Evolutionary conservation across 2,888 invertebrate species (phyloP).

Genomic region (Synanthedon andrenaeformis): DNA sequence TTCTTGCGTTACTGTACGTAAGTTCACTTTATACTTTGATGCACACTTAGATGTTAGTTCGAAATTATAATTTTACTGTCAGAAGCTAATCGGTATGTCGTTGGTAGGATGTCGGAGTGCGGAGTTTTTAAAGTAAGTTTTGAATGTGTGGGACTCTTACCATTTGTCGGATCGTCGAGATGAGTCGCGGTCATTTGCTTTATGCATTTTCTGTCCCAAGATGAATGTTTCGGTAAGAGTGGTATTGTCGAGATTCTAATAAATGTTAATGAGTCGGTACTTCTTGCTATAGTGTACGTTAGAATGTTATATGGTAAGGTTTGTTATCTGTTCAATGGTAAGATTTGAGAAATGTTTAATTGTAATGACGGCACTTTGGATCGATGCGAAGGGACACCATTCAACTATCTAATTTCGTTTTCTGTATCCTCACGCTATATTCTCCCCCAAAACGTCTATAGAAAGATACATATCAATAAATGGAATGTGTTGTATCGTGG

Average conservation of each 20-base stretch:
- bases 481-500: slow-evolving; percentile 46
- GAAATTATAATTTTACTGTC: slow-evolving; percentile 47
- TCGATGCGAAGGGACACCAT: slow-evolving; percentile 60
- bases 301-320: slow-evolving; percentile 52
- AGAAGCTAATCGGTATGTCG: slow-evolving; percentile 60
- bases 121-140: slow-evolving; percentile 31
- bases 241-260: slow-evolving; percentile 7
- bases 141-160: slow-evolving; percentile 32
- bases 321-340: slow-evolving; percentile 52
- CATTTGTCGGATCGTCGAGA: slow-evolving; percentile 10
- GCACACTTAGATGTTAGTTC: slow-evolving; percentile 57
- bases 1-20: slow-evolving; percentile 60
- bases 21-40: slow-evolving; percentile 62
- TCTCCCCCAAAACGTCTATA: slow-evolving; percentile 44
- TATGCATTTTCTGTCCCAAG: not conserved
- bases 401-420: slow-evolving; percentile 38
- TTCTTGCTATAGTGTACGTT: slow-evolving; percentile 54
- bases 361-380: slow-evolving; percentile 55
- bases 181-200: not conserved
- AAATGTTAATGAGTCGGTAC: slow-evolving; percentile 38
- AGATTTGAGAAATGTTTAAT: slow-evolving; percentile 40
- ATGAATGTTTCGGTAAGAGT: not conserved
- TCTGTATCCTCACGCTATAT: slow-evolving; percentile 40
- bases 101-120: slow-evolving; percentile 53
- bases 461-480: slow-evolving; percentile 67